Evolutionary conservation across 1,140 invertebrate species (phyloP).

Genomic region (Ruditapes philippinarum): DNA sequence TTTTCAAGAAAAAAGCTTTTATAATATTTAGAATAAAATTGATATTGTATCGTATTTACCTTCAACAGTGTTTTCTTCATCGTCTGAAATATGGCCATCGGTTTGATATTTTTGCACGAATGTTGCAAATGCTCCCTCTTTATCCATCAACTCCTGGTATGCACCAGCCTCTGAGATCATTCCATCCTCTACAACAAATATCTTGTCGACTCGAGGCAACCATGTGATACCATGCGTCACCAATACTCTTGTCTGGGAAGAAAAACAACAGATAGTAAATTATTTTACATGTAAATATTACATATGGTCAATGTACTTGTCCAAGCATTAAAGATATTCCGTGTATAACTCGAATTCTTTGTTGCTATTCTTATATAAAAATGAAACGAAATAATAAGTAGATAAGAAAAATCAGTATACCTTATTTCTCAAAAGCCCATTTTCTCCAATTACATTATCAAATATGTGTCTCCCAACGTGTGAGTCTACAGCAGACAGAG

Average conservation of each 20-base stretch:
- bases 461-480: slow-evolving; percentile 85
- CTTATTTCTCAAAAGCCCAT: slow-evolving; percentile 88
- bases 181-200: slow-evolving; percentile 94
- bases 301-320: too few species aligned
- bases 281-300: too few species aligned
- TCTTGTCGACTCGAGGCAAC: slow-evolving; percentile 94
- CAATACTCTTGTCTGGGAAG: slow-evolving; percentile 90
- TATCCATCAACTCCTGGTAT: slow-evolving; percentile 90
- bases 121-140: slow-evolving; percentile 78
- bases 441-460: slow-evolving; percentile 82
- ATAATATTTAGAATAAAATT: too few species aligned
- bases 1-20: too few species aligned
- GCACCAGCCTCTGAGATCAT: slow-evolving; percentile 93
- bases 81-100: slow-evolving; percentile 65
- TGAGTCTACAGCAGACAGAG: slow-evolving; percentile 86
- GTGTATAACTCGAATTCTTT: too few species aligned
- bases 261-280: too few species aligned
- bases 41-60: not conserved
- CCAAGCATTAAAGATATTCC: too few species aligned
- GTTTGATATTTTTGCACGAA: slow-evolving; percentile 79
- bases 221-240: slow-evolving; percentile 97
- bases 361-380: too few species aligned
- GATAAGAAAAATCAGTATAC: slow-evolving; percentile 62
- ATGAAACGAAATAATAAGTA: too few species aligned
- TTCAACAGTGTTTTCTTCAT: slow-evolving; percentile 6